A percentile compares a stretch with the other conserved stretches of the same genome.
Evolutionary conservation across 1,140 invertebrate species (phyloP).

Genomic region (Procambarus virginalis): DNA sequence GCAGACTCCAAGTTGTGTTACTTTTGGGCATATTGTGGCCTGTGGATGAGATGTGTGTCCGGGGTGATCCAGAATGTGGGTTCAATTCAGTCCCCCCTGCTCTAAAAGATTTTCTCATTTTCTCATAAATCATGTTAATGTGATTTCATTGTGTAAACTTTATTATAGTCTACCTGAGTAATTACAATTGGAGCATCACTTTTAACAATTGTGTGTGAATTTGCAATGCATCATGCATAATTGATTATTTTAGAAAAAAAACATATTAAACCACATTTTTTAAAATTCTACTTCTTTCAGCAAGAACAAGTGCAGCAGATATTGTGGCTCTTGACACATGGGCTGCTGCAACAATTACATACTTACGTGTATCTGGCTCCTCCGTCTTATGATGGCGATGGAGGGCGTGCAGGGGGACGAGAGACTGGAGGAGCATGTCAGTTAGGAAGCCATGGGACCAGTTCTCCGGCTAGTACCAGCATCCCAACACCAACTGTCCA

Average conservation of each 20-base stretch:
- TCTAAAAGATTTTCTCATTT: no score
- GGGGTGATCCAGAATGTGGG: no score
- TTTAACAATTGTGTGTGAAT: no score
- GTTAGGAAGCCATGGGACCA: slow-evolving; percentile 56
- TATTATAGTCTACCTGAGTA: no score
- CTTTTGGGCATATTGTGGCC: no score
- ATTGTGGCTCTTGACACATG: slow-evolving; percentile 92
- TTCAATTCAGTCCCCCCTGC: no score
- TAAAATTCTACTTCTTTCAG: slow-evolving; percentile 73
- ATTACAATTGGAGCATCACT: no score
- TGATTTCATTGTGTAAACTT: no score
- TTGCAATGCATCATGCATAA: no score
- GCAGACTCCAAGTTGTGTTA: no score
- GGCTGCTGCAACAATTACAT: slow-evolving; percentile 92
- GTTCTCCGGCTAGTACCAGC: slow-evolving; percentile 62
- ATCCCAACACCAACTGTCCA: slow-evolving; percentile 59
- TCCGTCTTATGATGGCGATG: slow-evolving; percentile 19
- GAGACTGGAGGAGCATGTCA: slow-evolving; percentile 37
- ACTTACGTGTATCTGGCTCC: slow-evolving; percentile 93
- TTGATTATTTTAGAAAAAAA: background rate
- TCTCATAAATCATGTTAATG: no score
- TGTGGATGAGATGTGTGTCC: no score
- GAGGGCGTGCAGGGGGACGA: slow-evolving; percentile 13
- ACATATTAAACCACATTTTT: background rate
- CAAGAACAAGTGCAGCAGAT: slow-evolving; percentile 76